These are phyloP conservation scores for Trematocara zebra DNA, from an alignment of 2,113 vertebrate genomes.

Conservation along the genomic window DNA sequence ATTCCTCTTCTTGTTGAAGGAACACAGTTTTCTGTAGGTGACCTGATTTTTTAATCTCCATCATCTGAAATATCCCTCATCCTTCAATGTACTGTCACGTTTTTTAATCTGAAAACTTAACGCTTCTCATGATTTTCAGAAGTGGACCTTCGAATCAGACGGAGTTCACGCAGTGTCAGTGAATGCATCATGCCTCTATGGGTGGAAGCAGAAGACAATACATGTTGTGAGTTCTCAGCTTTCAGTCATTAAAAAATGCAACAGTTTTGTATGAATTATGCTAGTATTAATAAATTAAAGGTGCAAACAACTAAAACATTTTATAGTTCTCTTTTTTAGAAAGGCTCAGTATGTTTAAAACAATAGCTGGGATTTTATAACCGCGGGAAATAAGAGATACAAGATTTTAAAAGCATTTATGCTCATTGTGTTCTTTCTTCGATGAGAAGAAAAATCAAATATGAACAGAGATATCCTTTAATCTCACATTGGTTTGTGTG, in stretches of 20 bases:
- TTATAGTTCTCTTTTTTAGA: neutral
- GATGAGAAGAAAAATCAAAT: neutral
- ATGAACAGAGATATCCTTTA: neutral
- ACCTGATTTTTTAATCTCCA: neutral
- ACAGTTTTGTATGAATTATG: neutral
- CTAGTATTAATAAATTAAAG: neutral
- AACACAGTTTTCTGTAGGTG: neutral
- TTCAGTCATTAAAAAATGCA: neutral
- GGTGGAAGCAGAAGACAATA: slow-evolving; percentile 4
- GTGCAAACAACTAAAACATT: neutral
- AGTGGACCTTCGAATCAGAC: neutral
- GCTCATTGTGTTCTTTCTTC: neutral
- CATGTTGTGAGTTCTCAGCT: neutral
- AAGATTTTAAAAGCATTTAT: neutral
- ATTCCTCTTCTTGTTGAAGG: neutral
- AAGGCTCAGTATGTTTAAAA: neutral
- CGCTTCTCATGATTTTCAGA: neutral
- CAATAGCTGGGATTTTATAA: neutral
- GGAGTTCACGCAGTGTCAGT: slow-evolving; percentile 2
- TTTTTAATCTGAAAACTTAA: neutral
- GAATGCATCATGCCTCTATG: neutral
- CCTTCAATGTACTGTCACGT: too few species aligned
- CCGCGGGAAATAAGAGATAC: neutral
- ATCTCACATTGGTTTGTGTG: neutral
- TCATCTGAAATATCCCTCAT: neutral